A percentile compares a stretch with the other conserved stretches of the same genome.
phyloP scores from a whole-genome alignment of 2,797 vertebrate genomes.

The Ispidina lecontei region DNA sequence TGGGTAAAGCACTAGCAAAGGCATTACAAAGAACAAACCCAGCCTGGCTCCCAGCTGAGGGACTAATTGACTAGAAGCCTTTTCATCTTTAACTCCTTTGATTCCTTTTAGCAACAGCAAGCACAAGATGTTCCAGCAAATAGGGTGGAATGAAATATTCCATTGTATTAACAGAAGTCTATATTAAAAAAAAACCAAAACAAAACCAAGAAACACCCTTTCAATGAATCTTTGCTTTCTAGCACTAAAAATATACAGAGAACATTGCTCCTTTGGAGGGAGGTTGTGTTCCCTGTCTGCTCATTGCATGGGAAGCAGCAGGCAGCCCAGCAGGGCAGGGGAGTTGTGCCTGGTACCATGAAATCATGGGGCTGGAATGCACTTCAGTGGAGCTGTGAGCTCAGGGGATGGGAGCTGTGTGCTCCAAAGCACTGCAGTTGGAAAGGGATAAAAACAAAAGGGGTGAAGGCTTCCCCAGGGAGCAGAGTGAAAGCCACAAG shows the following conservation, averaged over 20 bases:
- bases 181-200: slow-evolving; percentile 43
- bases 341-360: slow-evolving; percentile 75
- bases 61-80: slow-evolving; percentile 40
- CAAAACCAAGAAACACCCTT: slow-evolving; percentile 1
- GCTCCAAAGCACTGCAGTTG: slow-evolving; percentile 65
- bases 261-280: slow-evolving; percentile 49
- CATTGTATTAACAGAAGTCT: slow-evolving; percentile 66
- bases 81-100: slow-evolving; percentile 60
- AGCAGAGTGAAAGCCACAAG: slow-evolving; percentile 72
- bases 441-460: slow-evolving; percentile 74
- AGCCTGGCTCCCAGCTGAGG: slow-evolving; percentile 27
- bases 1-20: slow-evolving; percentile 31
- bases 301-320: slow-evolving; percentile 66
- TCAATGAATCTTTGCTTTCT: slow-evolving; percentile 68
- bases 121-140: slow-evolving; percentile 36
- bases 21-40: slow-evolving; percentile 41
- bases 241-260: slow-evolving; percentile 77
- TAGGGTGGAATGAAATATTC: slow-evolving; percentile 66
- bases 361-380: slow-evolving; percentile 81
- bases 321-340: slow-evolving; percentile 75
- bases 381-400: slow-evolving; percentile 61
- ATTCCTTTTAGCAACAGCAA: slow-evolving; percentile 40
- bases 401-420: slow-evolving; percentile 71
- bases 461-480: slow-evolving; percentile 57
- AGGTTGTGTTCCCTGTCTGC: slow-evolving; percentile 73